phyloP scores from a whole-genome alignment of 2,797 vertebrate species.

The Brachymystax lenok region DNA sequence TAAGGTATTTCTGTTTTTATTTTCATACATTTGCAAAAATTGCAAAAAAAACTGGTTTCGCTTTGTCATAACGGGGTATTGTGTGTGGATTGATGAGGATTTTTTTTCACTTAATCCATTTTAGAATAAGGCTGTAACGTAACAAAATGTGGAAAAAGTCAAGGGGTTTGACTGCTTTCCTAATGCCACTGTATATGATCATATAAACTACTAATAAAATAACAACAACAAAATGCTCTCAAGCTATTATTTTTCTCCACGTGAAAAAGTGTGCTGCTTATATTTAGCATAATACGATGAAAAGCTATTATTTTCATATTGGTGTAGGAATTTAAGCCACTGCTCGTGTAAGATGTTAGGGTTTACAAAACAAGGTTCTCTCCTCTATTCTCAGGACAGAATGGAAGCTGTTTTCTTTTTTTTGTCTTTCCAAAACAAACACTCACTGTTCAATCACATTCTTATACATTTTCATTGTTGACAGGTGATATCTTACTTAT shows the following conservation, averaged over 20 bases:
- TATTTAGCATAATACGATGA: neutral
- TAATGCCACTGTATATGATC: neutral
- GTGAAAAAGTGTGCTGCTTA: neutral
- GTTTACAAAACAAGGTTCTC: neutral
- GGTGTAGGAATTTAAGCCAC: neutral
- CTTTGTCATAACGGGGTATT: no score
- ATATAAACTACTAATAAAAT: neutral
- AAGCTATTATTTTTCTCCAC: neutral
- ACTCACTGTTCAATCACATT: conserved; percentile 2
- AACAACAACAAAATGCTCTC: neutral
- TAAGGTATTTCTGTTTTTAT: no score
- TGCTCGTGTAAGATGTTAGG: neutral
- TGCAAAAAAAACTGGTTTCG: no score
- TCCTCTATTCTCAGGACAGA: neutral
- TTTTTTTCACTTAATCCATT: no score
- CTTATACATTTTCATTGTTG: conserved; percentile 32
- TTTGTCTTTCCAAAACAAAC: neutral
- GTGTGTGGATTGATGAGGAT: no score
- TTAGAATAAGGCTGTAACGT: no score
- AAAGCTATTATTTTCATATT: neutral
- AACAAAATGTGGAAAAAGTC: no score
- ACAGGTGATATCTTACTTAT: conserved; percentile 27
- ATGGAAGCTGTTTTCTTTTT: neutral
- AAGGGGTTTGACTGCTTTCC: no score
- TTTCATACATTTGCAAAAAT: no score